Evolutionary conservation across 2,888 invertebrate genomes (phyloP).

Genomic region (Drosophila ezoana): DNA sequence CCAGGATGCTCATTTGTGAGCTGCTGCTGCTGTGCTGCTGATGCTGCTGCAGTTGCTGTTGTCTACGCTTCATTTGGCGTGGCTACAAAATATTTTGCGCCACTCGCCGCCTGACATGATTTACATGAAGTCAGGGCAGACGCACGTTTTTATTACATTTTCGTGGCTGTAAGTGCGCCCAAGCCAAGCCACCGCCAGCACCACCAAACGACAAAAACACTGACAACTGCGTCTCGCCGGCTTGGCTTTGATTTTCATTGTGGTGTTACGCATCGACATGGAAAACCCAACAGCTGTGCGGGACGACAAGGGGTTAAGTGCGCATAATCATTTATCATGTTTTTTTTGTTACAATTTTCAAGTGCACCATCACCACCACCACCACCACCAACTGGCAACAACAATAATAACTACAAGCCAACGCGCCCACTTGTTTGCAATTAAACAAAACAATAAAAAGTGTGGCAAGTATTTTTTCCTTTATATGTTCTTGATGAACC

Average conservation of each 20-base stretch:
- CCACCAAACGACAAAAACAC: constrained; percentile 25
- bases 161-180: constrained; percentile 77
- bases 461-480: constrained; percentile 38
- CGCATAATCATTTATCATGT: constrained; percentile 76
- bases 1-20: constrained; percentile 76
- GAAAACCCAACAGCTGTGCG: constrained; percentile 75
- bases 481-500: constrained; percentile 14
- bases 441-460: constrained; percentile 76
- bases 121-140: constrained; percentile 80
- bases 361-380: constrained; percentile 53
- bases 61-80: constrained; percentile 50
- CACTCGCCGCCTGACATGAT: constrained; percentile 81
- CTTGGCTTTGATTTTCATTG: constrained; percentile 61
- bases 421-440: constrained; percentile 68
- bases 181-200: constrained; percentile 32
- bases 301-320: constrained; percentile 70
- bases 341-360: constrained; percentile 70
- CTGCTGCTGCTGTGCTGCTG: constrained; percentile 27
- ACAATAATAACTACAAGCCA: constrained; percentile 18
- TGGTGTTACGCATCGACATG: constrained; percentile 63
- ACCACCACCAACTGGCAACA: constrained; percentile 6
- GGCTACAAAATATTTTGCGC: constrained; percentile 73
- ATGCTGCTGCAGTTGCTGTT: constrained; percentile 33
- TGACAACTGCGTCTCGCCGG: constrained; percentile 23
- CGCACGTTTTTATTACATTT: constrained; percentile 81